Conservation (phyloP, 2,797 vertebrate genomes). For the Intellagama lesueurii region DNA sequence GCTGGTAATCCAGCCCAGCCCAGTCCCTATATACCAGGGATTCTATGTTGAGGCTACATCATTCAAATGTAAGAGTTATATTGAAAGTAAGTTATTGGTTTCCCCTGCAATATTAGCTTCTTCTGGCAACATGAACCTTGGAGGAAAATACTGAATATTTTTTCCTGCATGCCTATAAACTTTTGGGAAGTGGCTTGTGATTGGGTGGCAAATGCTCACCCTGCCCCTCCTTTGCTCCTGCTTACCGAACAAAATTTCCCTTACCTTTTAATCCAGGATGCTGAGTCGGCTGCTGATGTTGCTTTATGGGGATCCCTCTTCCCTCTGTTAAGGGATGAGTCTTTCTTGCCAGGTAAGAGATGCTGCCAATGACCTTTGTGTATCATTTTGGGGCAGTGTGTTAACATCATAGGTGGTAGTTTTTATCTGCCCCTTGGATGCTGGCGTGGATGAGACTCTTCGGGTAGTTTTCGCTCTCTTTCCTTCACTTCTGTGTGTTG, state of each 20-base stretch:
- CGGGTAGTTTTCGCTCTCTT: neutral
- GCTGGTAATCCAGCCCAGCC: too few relatives aligned
- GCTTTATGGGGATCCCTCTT: slow-evolving; percentile 89
- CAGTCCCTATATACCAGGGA: too few relatives aligned
- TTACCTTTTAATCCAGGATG: slow-evolving; percentile 76
- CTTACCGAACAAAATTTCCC: neutral
- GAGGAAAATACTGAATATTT: neutral
- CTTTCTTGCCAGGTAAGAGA: slow-evolving; percentile 71
- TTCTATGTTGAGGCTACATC: too few relatives aligned
- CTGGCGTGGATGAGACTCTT: too few relatives aligned
- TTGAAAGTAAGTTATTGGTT: too few relatives aligned
- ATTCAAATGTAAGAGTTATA: too few relatives aligned
- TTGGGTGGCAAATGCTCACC: neutral
- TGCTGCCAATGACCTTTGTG: neutral
- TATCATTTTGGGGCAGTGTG: neutral
- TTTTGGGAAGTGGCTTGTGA: neutral
- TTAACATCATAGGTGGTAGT: neutral
- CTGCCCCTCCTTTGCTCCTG: neutral
- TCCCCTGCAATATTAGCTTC: neutral
- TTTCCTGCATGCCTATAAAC: neutral
- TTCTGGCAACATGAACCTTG: neutral
- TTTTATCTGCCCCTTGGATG: neutral
- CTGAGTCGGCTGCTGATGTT: slow-evolving; percentile 85
- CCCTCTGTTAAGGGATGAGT: slow-evolving; percentile 81
- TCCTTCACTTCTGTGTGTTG: neutral